These are phyloP conservation scores for Orbicella faveolata DNA, from an alignment of 64 coral and sea anemone species.

Conservation along the genomic window DNA sequence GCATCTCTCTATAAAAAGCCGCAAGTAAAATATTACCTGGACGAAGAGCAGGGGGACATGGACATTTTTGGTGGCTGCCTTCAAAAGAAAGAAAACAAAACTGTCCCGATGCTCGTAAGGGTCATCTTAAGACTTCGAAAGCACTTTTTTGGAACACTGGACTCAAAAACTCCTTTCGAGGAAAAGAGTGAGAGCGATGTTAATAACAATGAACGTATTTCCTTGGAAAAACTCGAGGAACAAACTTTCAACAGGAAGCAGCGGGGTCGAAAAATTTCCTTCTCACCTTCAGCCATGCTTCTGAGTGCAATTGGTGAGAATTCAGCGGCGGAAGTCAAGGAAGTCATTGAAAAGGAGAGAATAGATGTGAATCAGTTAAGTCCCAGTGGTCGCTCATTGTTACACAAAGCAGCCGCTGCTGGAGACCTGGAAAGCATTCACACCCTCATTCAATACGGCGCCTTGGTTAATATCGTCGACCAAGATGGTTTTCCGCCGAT, in stretches of 20 bases:
- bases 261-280: conserved; percentile 59
- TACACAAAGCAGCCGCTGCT: conserved; percentile 76
- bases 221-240: not conserved
- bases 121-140: conserved; percentile 82
- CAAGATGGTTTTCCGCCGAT: conserved; percentile 78
- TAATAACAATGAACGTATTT: conserved; percentile 15
- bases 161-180: conserved; percentile 17
- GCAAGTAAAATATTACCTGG: conserved; percentile 51
- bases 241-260: not conserved
- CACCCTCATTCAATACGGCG: conserved; percentile 84
- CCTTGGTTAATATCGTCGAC: conserved; percentile 66
- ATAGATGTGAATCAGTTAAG: conserved; percentile 85
- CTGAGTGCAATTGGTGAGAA: conserved; percentile 82
- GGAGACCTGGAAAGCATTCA: conserved; percentile 88
- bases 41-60: conserved; percentile 86
- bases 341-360: conserved; percentile 81
- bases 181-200: conserved; percentile 34
- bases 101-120: conserved; percentile 69
- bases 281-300: conserved; percentile 83
- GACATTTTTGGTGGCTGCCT: conserved; percentile 49
- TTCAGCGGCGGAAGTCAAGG: conserved; percentile 68
- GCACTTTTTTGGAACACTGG: conserved; percentile 73
- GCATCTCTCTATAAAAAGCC: conserved; percentile 18
- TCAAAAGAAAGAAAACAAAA: conserved; percentile 19
- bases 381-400: conserved; percentile 77